Conservation (phyloP, 2,113 vertebrate species). For the Melospiza melodia region DNA sequence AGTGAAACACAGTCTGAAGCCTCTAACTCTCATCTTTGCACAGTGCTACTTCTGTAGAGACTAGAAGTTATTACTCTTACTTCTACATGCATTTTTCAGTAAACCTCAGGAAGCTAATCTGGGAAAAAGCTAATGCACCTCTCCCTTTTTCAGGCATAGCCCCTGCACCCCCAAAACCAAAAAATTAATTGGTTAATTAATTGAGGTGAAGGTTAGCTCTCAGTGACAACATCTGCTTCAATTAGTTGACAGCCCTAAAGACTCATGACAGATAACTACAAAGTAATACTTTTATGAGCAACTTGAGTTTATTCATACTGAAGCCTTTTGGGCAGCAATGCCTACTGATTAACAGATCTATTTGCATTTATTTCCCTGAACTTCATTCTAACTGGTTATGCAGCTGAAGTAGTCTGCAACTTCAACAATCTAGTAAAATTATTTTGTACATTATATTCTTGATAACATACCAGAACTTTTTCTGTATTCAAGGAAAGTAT, state of each 20-base stretch:
- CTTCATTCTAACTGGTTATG: background rate
- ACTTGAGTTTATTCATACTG: background rate
- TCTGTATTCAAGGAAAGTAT: conserved; percentile 92
- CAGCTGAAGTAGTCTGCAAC: background rate
- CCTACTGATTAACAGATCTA: background rate
- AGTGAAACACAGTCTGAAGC: background rate
- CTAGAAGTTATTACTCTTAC: background rate
- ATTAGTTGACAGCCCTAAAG: background rate
- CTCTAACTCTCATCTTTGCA: background rate
- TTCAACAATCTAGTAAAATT: background rate
- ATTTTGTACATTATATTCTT: background rate
- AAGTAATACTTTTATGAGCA: background rate
- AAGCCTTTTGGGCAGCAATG: background rate
- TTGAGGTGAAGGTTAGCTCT: background rate
- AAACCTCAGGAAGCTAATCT: background rate
- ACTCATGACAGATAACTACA: background rate
- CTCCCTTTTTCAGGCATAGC: background rate
- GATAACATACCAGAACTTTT: conserved; percentile 88
- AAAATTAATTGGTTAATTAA: background rate
- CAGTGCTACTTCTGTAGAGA: background rate
- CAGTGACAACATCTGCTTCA: background rate
- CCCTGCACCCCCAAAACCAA: background rate
- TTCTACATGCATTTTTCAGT: fast-evolving
- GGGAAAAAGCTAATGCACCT: background rate
- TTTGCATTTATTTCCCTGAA: background rate